Conservation (phyloP, 37 sponge, comb jelly and placozoan genomes). For the Theonella swinhoei region DNA sequence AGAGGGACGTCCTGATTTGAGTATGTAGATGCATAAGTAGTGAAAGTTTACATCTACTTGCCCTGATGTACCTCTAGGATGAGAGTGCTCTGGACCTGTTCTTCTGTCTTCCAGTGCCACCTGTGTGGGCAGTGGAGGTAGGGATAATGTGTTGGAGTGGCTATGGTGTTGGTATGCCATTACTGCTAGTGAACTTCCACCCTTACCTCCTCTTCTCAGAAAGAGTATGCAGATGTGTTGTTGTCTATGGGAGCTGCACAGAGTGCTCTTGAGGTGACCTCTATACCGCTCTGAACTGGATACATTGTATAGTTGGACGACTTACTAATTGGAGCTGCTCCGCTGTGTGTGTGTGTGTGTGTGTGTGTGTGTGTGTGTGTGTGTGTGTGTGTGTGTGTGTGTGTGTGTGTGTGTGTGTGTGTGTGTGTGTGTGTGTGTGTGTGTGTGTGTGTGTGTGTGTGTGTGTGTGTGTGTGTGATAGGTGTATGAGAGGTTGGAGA, state of each 20-base stretch:
- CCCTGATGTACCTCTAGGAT: too few relatives aligned
- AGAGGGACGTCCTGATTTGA: too few relatives aligned
- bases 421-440: conserved; percentile 7
- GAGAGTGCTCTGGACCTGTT: conserved; percentile 30
- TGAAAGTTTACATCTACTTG: too few relatives aligned
- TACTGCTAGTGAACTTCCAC: neutral
- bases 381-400: conserved; percentile 20
- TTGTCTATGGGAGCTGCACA: conserved; percentile 56
- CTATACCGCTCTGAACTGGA: too few relatives aligned
- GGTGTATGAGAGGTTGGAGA: conserved; percentile 70
- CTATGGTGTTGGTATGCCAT: neutral
- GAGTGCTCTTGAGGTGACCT: conserved; percentile 74
- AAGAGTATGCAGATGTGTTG: conserved; percentile 73
- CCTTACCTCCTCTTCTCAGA: conserved; percentile 21
- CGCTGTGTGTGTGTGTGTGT: neutral
- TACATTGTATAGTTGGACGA: neutral
- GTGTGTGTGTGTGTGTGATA: conserved; percentile 14
- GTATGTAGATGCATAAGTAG: too few relatives aligned
- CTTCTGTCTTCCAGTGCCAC: conserved; percentile 56
- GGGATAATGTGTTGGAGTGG: neutral
- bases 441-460: conserved; percentile 10
- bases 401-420: neutral
- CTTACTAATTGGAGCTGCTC: too few relatives aligned
- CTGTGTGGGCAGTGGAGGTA: conserved; percentile 76
- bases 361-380: conserved; percentile 14